phyloP scores from a whole-genome alignment of 2,797 vertebrate species.

The Chaenodraco wilsoni region DNA sequence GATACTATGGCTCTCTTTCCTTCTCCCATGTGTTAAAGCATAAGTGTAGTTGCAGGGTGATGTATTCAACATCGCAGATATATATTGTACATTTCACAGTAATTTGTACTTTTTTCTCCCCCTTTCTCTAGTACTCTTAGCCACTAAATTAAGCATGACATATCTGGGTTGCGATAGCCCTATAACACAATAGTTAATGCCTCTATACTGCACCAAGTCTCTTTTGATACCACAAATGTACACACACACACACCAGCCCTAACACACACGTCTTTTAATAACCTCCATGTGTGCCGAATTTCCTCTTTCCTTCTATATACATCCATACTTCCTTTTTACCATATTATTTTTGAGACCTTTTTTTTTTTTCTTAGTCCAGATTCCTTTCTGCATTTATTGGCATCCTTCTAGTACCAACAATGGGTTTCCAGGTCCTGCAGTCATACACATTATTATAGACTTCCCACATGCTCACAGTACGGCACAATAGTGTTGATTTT shows the following conservation, averaged over 20 bases:
- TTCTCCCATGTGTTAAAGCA: slow-evolving; percentile 22
- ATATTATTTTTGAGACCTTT: slow-evolving; percentile 46
- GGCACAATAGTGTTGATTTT: slow-evolving; percentile 69
- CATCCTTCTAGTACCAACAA: slow-evolving; percentile 55
- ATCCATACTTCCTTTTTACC: slow-evolving; percentile 38
- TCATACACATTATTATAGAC: slow-evolving; percentile 53
- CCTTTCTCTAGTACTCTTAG: slow-evolving; percentile 68
- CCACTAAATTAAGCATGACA: slow-evolving; percentile 82
- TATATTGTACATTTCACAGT: slow-evolving; percentile 59
- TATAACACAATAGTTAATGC: slow-evolving; percentile 68
- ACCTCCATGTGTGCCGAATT: slow-evolving; percentile 40
- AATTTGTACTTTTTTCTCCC: slow-evolving; percentile 58
- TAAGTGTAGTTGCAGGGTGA: slow-evolving; percentile 30
- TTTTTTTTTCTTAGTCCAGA: slow-evolving; percentile 40
- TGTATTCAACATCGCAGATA: slow-evolving; percentile 42
- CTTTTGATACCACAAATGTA: slow-evolving; percentile 62
- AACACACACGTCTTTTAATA: slow-evolving; percentile 45
- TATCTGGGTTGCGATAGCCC: slow-evolving; percentile 81
- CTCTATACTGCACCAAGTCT: slow-evolving; percentile 51
- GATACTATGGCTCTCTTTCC: slow-evolving; percentile 10
- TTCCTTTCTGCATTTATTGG: slow-evolving; percentile 29
- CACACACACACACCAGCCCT: slow-evolving; percentile 24
- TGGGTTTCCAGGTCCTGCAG: slow-evolving; percentile 67
- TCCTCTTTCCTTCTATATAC: slow-evolving; percentile 35
- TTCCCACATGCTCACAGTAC: slow-evolving; percentile 35